Conservation (phyloP, 2,797 vertebrate genomes). For the Scarus forsteni region DNA sequence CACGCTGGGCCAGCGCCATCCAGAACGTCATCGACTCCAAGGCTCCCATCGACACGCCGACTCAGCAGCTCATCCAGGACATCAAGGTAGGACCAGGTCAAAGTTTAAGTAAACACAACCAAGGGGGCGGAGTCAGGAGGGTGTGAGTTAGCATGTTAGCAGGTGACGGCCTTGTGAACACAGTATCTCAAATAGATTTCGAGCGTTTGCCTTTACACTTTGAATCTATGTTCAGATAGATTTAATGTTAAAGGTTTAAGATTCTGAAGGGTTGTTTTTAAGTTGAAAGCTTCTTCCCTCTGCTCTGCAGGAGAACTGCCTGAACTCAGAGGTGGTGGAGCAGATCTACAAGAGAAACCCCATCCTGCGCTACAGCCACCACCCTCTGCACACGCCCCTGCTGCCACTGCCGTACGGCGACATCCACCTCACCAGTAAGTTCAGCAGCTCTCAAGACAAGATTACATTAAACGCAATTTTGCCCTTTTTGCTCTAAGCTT, state of each 20-base stretch:
- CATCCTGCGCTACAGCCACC: slow-evolving; percentile 95
- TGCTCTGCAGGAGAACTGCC: slow-evolving; percentile 91
- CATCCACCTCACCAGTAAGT: slow-evolving; percentile 90
- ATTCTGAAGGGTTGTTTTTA: too few species aligned
- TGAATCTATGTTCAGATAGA: neutral
- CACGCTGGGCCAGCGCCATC: slow-evolving; percentile 92
- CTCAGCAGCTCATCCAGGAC: slow-evolving; percentile 96
- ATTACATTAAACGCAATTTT: too few species aligned
- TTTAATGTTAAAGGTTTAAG: too few species aligned
- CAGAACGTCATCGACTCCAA: slow-evolving; percentile 97
- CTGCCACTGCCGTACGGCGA: slow-evolving; percentile 96
- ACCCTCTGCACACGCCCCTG: slow-evolving; percentile 92
- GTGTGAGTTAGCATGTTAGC: too few species aligned
- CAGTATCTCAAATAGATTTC: too few species aligned
- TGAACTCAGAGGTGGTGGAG: slow-evolving; percentile 95
- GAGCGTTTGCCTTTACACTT: too few species aligned
- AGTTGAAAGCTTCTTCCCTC: accelerated
- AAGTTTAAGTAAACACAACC: too few species aligned
- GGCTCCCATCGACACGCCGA: slow-evolving; percentile 95
- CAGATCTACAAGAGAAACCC: slow-evolving; percentile 98
- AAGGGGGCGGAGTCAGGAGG: too few species aligned
- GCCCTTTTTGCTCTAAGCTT: too few species aligned
- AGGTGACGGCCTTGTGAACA: too few species aligned
- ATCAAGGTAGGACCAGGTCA: slow-evolving; percentile 88
- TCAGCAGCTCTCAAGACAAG: neutral